A percentile compares a stretch with the other conserved stretches of the same genome.
Evolutionary conservation across 2,113 vertebrate genomes (phyloP).

Genomic region (Xiphias gladius): DNA sequence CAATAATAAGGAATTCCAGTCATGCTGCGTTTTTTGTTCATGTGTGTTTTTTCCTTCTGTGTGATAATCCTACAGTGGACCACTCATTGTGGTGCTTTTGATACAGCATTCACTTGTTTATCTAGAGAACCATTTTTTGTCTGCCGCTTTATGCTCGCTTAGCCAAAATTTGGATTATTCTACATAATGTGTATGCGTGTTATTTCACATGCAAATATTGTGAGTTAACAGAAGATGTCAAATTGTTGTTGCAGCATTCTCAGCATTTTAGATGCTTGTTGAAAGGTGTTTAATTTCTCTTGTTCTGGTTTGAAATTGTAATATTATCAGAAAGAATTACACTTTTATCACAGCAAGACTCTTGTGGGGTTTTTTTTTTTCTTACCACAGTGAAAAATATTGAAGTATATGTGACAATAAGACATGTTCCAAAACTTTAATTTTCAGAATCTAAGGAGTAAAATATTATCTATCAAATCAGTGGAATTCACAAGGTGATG

Average conservation of each 20-base stretch:
- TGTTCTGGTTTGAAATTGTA: no score
- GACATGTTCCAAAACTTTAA: not conserved
- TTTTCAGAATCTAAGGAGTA: not conserved
- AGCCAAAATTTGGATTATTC: constrained; percentile 16
- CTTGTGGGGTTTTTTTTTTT: no score
- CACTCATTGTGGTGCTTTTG: constrained; percentile 5
- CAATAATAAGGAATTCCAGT: constrained; percentile 49
- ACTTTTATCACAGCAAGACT: no score
- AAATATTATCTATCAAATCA: no score
- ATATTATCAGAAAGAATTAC: no score
- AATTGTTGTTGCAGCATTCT: no score
- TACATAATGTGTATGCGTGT: not conserved
- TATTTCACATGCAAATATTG: not conserved
- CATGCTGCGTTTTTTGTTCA: constrained; percentile 26
- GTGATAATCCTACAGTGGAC: constrained; percentile 36
- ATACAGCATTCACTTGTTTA: constrained; percentile 20
- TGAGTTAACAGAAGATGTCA: no score
- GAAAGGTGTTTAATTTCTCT: not conserved
- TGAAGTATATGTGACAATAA: no score
- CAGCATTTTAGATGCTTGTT: not conserved
- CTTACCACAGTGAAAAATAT: no score
- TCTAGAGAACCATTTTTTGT: constrained; percentile 12
- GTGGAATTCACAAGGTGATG: not conserved
- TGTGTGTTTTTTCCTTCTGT: constrained; percentile 17
- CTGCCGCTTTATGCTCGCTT: not conserved